Evolutionary conservation across 2,113 vertebrate genomes (phyloP), one percentile per base, ranked within the genome.

Genomic region (Strigops habroptila): DNA sequence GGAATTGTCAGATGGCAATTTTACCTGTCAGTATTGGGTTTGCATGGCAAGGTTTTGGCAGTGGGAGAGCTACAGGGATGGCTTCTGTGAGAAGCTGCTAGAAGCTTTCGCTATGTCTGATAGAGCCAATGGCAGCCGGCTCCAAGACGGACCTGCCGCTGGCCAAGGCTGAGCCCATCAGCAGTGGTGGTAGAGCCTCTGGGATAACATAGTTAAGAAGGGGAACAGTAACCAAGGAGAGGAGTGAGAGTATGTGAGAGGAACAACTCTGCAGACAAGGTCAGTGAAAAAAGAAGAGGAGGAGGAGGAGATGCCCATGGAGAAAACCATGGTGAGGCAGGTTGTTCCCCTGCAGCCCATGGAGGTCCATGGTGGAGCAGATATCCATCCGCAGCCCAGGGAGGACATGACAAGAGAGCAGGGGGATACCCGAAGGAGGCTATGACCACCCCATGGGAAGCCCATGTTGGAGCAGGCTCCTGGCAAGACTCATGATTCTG

Each of bases 141-240:
- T 67, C 28, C 28, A 37, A 18, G 53, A 12, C 1, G 6, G 25
- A 74, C 7, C 10, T 25, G 2, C 35, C 0, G 1, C 23, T 46
- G 37, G 25, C 52, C 59, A 62, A n/a, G 23, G 41, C 60, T 6
- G 13, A 57, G 48, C 10, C 46, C 15, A 10, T 51, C 14, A 23
- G 39, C 4, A 2, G 7, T 9, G 8, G 19, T 53, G 15, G 24
- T 65, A 41, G 25, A 5, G 19, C 18, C 6, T 16, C 23, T 43
- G 60, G 15, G 37, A 22, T 65, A 43, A 41, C 16, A 25, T 15
- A 43, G 51, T n/a, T 65, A 65, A 53, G 31, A 28, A n/a, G 15
- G 25, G 31, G 18, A 65, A 37, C n/a, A 19, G 46, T 46, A 37
- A 35, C 18, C 18, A 10, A 41, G 43, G 46, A 35, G 18, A 69